Conservation (phyloP, 2,888 invertebrate species). For the Yponomeuta sedellus region DNA sequence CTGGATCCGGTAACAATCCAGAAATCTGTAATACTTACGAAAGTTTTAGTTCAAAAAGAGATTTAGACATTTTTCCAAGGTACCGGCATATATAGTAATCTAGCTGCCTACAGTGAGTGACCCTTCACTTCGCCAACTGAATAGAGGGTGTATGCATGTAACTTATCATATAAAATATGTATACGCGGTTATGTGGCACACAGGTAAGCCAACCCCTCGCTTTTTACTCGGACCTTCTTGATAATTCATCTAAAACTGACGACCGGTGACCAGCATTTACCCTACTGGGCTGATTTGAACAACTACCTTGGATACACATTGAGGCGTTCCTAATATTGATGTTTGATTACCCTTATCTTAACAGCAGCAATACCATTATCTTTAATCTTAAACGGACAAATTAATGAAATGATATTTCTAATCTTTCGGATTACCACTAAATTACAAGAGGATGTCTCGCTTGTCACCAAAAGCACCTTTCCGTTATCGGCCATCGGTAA, state of each 20-base stretch:
- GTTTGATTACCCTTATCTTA: not conserved
- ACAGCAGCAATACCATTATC: not conserved
- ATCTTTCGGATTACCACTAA: constrained; percentile 57
- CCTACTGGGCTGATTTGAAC: not conserved
- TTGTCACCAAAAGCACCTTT: constrained; percentile 66
- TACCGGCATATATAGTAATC: not conserved
- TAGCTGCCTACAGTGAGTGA: not conserved
- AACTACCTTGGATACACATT: not conserved
- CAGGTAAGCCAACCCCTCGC: constrained; percentile 30
- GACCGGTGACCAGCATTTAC: constrained; percentile 23
- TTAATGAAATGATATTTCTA: constrained; percentile 48
- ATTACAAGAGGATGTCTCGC: constrained; percentile 63
- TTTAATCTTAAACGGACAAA: constrained; percentile 20
- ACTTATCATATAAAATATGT: not conserved
- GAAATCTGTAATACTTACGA: no score
- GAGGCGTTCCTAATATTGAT: not conserved
- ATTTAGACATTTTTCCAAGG: no score
- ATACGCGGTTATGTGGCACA: constrained; percentile 19
- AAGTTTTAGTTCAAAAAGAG: no score
- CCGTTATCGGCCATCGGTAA: constrained; percentile 71
- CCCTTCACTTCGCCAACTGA: not conserved
- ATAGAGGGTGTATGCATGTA: not conserved
- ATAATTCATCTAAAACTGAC: constrained; percentile 39
- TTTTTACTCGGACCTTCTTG: constrained; percentile 26
- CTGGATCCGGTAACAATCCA: no score